Conservation (phyloP, 2,888 invertebrate species). For the Ischnura elegans region DNA sequence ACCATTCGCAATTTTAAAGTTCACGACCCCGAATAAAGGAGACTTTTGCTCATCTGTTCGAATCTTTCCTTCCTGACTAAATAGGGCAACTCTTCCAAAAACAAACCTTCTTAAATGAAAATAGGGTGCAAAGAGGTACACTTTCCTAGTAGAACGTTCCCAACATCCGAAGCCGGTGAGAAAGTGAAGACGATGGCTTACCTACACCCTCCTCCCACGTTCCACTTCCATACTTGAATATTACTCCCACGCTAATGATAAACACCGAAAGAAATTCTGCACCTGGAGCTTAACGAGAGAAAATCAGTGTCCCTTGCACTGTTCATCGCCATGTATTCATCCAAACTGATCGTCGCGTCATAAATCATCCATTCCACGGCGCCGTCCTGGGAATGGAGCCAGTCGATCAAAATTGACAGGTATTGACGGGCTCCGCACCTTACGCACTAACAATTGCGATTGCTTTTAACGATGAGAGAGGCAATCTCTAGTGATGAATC, state of each 20-base stretch:
- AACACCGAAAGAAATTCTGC: background rate
- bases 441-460: background rate
- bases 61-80: background rate
- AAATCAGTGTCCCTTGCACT: background rate
- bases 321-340: background rate
- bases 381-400: background rate
- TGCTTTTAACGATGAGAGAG: background rate
- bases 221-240: background rate
- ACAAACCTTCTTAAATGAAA: background rate
- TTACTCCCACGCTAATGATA: background rate
- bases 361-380: background rate
- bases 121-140: background rate
- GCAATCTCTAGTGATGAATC: too few relatives aligned
- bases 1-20: background rate
- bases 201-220: conserved; percentile 8
- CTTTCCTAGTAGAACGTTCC: background rate
- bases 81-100: background rate
- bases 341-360: background rate
- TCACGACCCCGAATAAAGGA: background rate
- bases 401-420: background rate
- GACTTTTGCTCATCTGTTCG: background rate
- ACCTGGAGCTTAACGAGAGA: background rate
- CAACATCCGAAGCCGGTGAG: background rate
- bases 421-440: background rate
- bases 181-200: background rate